Conservation (phyloP, 2,888 invertebrate species). For the Ecliptopera silaceata region DNA sequence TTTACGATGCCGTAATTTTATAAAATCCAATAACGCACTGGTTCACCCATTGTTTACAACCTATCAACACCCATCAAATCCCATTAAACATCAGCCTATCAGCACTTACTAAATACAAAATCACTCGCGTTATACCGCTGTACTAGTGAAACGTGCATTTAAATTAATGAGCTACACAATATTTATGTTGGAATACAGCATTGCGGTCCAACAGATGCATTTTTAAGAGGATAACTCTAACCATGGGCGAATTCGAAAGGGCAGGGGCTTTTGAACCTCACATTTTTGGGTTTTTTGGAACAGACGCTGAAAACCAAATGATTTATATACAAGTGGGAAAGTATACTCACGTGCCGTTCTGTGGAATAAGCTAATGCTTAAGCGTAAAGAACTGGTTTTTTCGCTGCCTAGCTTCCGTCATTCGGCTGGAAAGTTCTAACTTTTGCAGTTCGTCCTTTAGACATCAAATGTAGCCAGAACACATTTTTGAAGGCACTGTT, state of each 20-base stretch:
- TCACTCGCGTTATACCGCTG: slow-evolving; percentile 7
- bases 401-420: too few relatives aligned
- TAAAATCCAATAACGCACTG: neutral
- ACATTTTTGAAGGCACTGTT: too few relatives aligned
- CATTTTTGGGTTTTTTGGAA: neutral
- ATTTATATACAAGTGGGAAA: too few relatives aligned
- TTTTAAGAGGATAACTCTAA: slow-evolving; percentile 38
- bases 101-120: slow-evolving; percentile 18
- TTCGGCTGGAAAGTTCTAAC: too few relatives aligned
- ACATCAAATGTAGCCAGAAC: too few relatives aligned
- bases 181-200: slow-evolving; percentile 48
- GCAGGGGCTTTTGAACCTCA: neutral
- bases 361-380: too few relatives aligned
- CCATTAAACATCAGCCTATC: slow-evolving; percentile 2
- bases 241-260: neutral
- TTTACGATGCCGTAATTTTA: neutral
- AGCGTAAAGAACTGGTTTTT: too few relatives aligned
- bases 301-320: too few relatives aligned
- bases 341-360: too few relatives aligned
- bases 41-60: slow-evolving; percentile 3
- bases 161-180: slow-evolving; percentile 37
- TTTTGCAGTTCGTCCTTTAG: too few relatives aligned
- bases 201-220: slow-evolving; percentile 40
- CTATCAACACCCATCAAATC: slow-evolving; percentile 16
- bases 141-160: slow-evolving; percentile 17